Evolutionary conservation across 2,888 invertebrate genomes (phyloP), one percentile per base, ranked within the genome.

Genomic region (Chloroclysta siterata): DNA sequence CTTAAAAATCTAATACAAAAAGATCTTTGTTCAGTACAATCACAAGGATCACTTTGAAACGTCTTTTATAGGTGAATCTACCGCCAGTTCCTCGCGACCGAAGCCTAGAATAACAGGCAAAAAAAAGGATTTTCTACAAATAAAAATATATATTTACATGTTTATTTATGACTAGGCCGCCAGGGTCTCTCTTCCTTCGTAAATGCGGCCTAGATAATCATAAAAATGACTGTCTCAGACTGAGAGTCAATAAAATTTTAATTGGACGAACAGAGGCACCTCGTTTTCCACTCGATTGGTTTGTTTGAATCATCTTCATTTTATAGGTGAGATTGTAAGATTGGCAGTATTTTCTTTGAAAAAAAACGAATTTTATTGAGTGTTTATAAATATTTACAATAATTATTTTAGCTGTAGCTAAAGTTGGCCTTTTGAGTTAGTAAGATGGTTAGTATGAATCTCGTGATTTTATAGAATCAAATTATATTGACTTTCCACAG

Each of bases 211-310:
- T 64, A 83, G 83, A 82, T 81, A 80, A 83, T 82, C 77, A 79
- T 80, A 82, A 85, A 83, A 83, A 81, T 76, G 73, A 78, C 72
- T 61, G 67, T 63, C 52, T 57, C 74, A 72, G 71, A 65, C 68
- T 63, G 57, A 28, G 53, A 63, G 68, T 71, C 70, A 69, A 76
- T 78, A 77, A 78, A 78, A 72, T 63, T 79, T 81, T 84, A 82
- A 83, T 82, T 83, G 79, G 69, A 69, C 70, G 58, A 65, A 63
- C 79, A 78, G 78, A 76, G 70, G 68, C 72, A 60, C 64, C 68
- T 76, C 72, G 72, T 79, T 78, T 79, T 77, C 77, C 75, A 75
- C 72, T 66, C 72, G 72, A 83, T 81, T 73, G 77, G 71, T 71
- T 68, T 74, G 72, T 74, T 76, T 71, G 75, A 76, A 71, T 74